Conservation (phyloP, 2,113 vertebrate genomes). For the Acinonyx jubatus region DNA sequence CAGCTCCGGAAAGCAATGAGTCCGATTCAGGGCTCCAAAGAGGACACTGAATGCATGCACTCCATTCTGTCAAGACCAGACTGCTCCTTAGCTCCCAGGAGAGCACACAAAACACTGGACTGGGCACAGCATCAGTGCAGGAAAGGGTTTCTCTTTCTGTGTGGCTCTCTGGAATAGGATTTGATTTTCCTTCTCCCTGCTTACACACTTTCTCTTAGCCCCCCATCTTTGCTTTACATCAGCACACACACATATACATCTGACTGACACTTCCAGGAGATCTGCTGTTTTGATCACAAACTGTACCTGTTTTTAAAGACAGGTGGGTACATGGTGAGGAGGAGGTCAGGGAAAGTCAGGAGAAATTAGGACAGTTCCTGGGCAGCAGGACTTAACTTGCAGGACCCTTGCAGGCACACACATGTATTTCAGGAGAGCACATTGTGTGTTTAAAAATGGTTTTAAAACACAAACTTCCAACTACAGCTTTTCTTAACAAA, state of each 20-base stretch:
- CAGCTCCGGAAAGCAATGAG: not conserved
- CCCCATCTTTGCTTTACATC: not conserved
- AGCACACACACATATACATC: not conserved
- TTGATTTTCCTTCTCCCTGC: not conserved
- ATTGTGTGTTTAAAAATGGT: slow-evolving; percentile 60
- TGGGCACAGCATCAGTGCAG: too few species aligned
- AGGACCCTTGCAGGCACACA: slow-evolving; percentile 33
- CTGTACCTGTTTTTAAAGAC: not conserved
- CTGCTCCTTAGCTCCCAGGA: not conserved
- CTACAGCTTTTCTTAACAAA: slow-evolving; percentile 71
- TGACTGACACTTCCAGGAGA: not conserved
- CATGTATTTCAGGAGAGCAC: slow-evolving; percentile 37
- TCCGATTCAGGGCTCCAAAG: not conserved
- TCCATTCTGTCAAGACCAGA: not conserved
- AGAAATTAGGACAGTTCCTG: slow-evolving; percentile 68
- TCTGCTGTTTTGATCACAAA: not conserved
- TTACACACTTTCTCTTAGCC: not conserved
- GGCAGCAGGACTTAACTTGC: slow-evolving; percentile 55
- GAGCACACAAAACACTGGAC: not conserved
- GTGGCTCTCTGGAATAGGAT: not conserved
- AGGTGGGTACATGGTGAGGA: not conserved
- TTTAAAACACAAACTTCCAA: slow-evolving; percentile 46
- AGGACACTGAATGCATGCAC: not conserved
- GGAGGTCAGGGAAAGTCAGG: slow-evolving; percentile 56
- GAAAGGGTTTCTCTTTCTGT: not conserved